Evolutionary conservation across 2,888 invertebrate species (phyloP).

Genomic region (Chalcosyrphus nemorum): DNA sequence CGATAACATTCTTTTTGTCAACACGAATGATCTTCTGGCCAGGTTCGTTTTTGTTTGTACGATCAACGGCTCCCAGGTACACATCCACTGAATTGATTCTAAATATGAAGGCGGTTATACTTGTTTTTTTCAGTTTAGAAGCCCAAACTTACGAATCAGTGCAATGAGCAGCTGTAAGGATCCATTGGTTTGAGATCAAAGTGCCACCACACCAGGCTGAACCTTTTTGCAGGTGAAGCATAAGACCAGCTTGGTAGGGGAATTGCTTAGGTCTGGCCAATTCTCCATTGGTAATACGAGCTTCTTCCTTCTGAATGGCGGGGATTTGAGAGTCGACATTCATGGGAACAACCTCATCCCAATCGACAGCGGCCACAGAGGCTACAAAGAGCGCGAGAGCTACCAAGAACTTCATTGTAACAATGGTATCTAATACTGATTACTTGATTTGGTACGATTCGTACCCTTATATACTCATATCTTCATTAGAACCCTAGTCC

Average conservation of each 20-base stretch:
- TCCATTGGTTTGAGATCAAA: constrained; percentile 78
- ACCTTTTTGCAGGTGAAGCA: constrained; percentile 76
- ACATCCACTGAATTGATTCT: constrained; percentile 78
- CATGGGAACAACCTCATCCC: constrained; percentile 80
- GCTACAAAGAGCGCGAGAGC: constrained; percentile 20
- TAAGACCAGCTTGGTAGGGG: constrained; percentile 80
- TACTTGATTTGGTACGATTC: too few relatives aligned
- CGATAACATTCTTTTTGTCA: constrained; percentile 74
- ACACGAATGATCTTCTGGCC: constrained; percentile 76
- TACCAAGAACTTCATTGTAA: constrained; percentile 42
- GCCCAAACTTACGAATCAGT: constrained; percentile 44
- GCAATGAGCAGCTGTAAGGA: constrained; percentile 80
- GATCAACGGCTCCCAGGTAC: constrained; percentile 76
- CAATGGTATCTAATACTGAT: not conserved
- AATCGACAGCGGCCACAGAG: constrained; percentile 75
- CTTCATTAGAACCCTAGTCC: too few relatives aligned
- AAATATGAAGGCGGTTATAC: not conserved
- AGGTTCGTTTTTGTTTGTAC: constrained; percentile 74
- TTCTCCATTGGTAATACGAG: constrained; percentile 74
- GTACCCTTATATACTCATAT: too few relatives aligned
- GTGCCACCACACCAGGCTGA: constrained; percentile 79
- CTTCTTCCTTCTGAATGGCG: not conserved
- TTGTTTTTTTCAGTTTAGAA: constrained; percentile 63
- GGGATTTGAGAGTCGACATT: constrained; percentile 73
- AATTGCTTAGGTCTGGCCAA: constrained; percentile 78